phyloP scores from a whole-genome alignment of 1,140 invertebrate species.

The Cecropterus lyciades region DNA sequence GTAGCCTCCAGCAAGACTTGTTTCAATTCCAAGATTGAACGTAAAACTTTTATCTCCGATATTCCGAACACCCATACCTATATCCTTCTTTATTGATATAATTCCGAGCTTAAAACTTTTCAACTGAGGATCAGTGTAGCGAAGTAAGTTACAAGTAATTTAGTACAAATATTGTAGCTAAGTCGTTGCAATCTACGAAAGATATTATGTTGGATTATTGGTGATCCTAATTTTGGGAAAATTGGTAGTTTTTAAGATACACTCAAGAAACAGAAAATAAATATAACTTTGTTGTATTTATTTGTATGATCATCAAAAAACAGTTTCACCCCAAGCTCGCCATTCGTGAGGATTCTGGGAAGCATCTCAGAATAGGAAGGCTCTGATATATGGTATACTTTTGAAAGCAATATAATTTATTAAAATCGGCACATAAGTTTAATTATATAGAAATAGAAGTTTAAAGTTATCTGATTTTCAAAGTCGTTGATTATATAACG shows the following conservation, averaged over 20 bases:
- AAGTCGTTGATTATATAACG: too few relatives aligned
- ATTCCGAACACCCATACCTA: constrained; percentile 28
- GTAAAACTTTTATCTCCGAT: constrained; percentile 36
- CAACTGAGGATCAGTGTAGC: constrained; percentile 17
- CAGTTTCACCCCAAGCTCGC: too few relatives aligned
- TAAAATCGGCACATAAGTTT: too few relatives aligned
- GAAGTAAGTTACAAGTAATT: constrained; percentile 21
- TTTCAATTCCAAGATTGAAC: constrained; percentile 38
- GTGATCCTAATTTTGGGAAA: not conserved
- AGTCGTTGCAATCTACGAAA: constrained; percentile 1
- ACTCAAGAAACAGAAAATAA: too few relatives aligned
- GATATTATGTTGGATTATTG: constrained; percentile 5
- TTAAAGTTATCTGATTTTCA: too few relatives aligned
- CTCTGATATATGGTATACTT: too few relatives aligned
- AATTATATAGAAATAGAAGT: too few relatives aligned
- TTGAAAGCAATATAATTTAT: too few relatives aligned
- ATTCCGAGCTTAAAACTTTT: constrained; percentile 32
- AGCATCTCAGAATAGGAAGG: too few relatives aligned
- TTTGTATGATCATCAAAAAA: too few relatives aligned
- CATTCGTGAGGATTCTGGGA: too few relatives aligned
- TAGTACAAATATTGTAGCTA: constrained; percentile 7
- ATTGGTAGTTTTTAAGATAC: not conserved
- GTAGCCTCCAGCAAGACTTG: constrained; percentile 21
- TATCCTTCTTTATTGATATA: constrained; percentile 25
- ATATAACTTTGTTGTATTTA: too few relatives aligned